These are phyloP conservation scores for Psilopsiagon aymara DNA, from an alignment of 2,113 vertebrate genomes.

Conservation along the genomic window DNA sequence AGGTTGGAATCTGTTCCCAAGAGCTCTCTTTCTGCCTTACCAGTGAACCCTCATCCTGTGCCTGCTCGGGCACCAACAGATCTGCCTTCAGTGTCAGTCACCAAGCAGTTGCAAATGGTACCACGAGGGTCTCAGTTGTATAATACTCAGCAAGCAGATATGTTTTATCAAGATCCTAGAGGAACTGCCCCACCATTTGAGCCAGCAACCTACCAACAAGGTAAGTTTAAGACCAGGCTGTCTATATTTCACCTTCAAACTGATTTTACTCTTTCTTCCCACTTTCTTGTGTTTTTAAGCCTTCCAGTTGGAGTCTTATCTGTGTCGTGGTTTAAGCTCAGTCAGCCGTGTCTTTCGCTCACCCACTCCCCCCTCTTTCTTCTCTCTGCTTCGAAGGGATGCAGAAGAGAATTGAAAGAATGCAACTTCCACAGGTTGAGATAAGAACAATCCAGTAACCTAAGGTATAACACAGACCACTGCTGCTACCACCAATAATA, in stretches of 20 bases:
- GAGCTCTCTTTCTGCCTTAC: conserved; percentile 80
- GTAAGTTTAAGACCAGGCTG: conserved; percentile 61
- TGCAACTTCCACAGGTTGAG: no score
- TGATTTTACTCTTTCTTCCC: not conserved
- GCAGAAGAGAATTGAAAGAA: no score
- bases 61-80: conserved; percentile 81
- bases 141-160: conserved; percentile 83
- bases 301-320: not conserved
- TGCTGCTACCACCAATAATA: no score
- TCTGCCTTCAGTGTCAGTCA: conserved; percentile 81
- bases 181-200: conserved; percentile 89
- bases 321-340: no score
- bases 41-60: conserved; percentile 84
- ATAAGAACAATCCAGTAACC: no score
- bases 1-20: conserved; percentile 88
- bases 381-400: no score
- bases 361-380: no score
- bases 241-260: not conserved
- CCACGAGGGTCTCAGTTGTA: conserved; percentile 88
- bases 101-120: conserved; percentile 88
- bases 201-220: conserved; percentile 85
- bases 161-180: conserved; percentile 88
- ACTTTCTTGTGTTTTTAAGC: not conserved
- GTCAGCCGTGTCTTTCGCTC: no score
- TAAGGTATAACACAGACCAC: no score